Base-by-base conservation (phyloP, 2,113 vertebrate species). In the Microcebus lehilahytsara region DNA sequence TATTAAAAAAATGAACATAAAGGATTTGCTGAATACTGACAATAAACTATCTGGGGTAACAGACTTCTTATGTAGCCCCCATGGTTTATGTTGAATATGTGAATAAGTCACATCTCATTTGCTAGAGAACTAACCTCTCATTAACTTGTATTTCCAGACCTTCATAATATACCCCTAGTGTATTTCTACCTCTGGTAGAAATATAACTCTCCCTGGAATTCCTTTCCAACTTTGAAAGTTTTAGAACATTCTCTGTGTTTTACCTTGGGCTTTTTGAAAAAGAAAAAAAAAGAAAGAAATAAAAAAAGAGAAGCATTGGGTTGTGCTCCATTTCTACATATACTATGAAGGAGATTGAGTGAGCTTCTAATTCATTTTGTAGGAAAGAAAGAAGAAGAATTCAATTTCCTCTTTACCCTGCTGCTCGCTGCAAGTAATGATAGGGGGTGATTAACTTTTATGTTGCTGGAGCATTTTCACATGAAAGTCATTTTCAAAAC, bases 401-500 rank as follows among this genome's bases (percentile, higher is more conserved):
- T 85, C 93, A 74, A 97, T 96, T 97, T 96, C 60, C 86, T 95
- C 71, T 94, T 89, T 87, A 81, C 58, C 40, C 87, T 95, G 75
- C 90, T 95, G 71, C 66, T 95, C 81, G 95, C 96, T 95, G 46
- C 93, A 92, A 85, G 87, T 92, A 96, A 90, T 97, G 96, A 97
- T 96, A 97, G 93, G 66, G 64, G 75, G 53, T 85, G 95, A 93
- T 97, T 97, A 96, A 95, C 95, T 97, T 97, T 90, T 96, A 93
- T 97, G 93, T 89, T 93, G 93, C 94, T 95, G 85, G 97, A 95
- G 86, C 71, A 81, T 96, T 97, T 97, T 98, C 95, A 95, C 93
- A 95, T 90, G 95, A 97, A 97, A 96, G 75, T 93, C 71, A 78
- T 97, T 98, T 96, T 98, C 93, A 97, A 96, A 96, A 83, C 89